Percentiles rank a stretch among this genome's conserved stretches.
phyloP scores from a whole-genome alignment of 2,888 invertebrate genomes.

The Dicranocentrus wangi region DNA sequence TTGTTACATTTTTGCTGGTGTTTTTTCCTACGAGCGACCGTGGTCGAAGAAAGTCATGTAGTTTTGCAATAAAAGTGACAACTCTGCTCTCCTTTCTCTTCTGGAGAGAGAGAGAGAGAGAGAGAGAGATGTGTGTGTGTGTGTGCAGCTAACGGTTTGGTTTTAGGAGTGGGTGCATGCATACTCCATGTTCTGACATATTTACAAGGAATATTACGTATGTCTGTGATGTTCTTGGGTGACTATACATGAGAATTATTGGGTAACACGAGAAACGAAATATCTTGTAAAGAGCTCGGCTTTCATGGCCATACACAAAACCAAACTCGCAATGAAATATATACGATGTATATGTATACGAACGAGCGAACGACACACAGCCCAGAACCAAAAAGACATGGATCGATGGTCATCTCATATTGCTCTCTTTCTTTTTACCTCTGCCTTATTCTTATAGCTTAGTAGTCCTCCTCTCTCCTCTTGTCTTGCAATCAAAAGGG shows the following conservation, averaged over 20 bases:
- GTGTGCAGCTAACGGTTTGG: neutral
- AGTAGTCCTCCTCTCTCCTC: constrained; percentile 12
- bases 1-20: constrained; percentile 5
- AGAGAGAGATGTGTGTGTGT: neutral
- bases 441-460: too few relatives aligned
- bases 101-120: neutral
- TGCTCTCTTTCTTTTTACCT: constrained; percentile 25
- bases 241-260: constrained; percentile 43
- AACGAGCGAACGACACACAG: too few relatives aligned
- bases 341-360: too few relatives aligned
- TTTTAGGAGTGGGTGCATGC: neutral
- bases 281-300: constrained; percentile 49
- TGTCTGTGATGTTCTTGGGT: neutral
- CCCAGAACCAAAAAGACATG: constrained; percentile 29
- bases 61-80: constrained; percentile 59
- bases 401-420: constrained; percentile 15
- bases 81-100: constrained; percentile 19
- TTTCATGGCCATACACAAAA: constrained; percentile 49
- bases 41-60: constrained; percentile 47
- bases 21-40: constrained; percentile 9
- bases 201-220: constrained; percentile 13
- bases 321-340: constrained; percentile 23
- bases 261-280: constrained; percentile 48
- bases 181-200: too few relatives aligned
- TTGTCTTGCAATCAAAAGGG: too few relatives aligned